Evolutionary conservation across 2,113 vertebrate species (phyloP).

Genomic region (Leptocoma aspasia): DNA sequence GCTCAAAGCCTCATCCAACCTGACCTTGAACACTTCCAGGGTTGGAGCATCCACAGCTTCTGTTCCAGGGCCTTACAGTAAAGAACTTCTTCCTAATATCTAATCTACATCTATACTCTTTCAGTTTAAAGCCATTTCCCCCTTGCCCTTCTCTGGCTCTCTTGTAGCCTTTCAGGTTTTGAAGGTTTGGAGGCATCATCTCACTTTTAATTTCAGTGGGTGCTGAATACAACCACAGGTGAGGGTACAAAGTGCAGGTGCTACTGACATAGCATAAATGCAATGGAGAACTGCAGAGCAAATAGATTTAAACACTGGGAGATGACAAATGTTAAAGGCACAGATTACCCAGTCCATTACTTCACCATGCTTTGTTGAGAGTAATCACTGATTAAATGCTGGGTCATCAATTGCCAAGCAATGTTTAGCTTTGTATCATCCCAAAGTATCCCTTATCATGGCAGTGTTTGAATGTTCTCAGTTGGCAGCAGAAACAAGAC

Average conservation of each 20-base stretch:
- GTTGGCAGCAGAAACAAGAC: constrained; percentile 50
- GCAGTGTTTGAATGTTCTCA: not conserved
- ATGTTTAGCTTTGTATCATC: constrained; percentile 19
- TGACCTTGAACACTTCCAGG: not conserved
- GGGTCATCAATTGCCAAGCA: not conserved
- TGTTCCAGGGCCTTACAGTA: not conserved
- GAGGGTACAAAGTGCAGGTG: not conserved
- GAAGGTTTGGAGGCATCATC: not conserved
- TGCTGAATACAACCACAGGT: not conserved
- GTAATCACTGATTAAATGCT: not conserved
- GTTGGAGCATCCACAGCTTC: not conserved
- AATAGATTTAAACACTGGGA: not conserved
- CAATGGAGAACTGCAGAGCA: not conserved
- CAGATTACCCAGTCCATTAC: not conserved
- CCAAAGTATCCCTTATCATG: not conserved
- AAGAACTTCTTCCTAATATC: not conserved
- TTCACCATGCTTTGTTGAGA: not conserved
- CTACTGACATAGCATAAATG: not conserved
- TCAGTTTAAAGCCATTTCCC: not conserved
- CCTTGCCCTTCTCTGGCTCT: not conserved
- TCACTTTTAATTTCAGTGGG: not conserved
- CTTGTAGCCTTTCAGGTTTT: not conserved
- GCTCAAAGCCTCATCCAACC: not conserved
- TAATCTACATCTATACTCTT: too few relatives aligned
- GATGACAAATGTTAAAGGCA: not conserved